Percentiles rank a stretch among this genome's conserved stretches.
Conservation (phyloP, 2,113 vertebrate genomes). For the Austrofundulus limnaeus region DNA sequence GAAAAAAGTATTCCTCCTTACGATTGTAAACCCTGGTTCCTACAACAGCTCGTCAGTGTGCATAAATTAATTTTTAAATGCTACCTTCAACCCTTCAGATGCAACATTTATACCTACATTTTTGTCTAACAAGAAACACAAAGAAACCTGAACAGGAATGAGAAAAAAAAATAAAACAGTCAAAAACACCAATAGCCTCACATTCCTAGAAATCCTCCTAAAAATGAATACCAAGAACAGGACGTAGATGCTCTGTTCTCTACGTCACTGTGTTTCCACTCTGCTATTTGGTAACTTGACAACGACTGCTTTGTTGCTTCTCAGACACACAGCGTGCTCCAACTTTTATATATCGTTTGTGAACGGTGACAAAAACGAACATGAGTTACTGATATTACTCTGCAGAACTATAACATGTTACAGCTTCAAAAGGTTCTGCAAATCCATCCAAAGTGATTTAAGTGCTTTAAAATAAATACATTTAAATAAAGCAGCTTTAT, state of each 20-base stretch:
- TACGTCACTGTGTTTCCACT: conserved; percentile 67
- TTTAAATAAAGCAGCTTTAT: too few relatives aligned
- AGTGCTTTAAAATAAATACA: conserved; percentile 14
- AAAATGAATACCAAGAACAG: conserved; percentile 78
- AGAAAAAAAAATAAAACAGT: conserved; percentile 25
- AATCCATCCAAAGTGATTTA: neutral
- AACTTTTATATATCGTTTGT: conserved; percentile 15
- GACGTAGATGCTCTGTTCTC: conserved; percentile 55
- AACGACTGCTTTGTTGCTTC: conserved; percentile 57
- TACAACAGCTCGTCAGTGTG: neutral
- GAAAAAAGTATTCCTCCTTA: neutral
- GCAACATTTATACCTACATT: too few relatives aligned
- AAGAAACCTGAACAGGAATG: conserved; percentile 49
- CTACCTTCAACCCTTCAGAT: too few relatives aligned
- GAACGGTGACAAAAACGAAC: conserved; percentile 25
- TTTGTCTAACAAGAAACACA: neutral
- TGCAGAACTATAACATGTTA: neutral
- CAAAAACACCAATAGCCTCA: conserved; percentile 57
- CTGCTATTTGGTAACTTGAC: conserved; percentile 50
- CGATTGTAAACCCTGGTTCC: conserved; percentile 20
- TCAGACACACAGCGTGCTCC: conserved; percentile 20
- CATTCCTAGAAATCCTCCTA: conserved; percentile 78
- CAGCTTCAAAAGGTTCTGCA: neutral
- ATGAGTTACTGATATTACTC: neutral
- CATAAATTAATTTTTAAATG: neutral